phyloP scores from a whole-genome alignment of 2,888 invertebrate genomes.

The Oscheius onirici region DNA sequence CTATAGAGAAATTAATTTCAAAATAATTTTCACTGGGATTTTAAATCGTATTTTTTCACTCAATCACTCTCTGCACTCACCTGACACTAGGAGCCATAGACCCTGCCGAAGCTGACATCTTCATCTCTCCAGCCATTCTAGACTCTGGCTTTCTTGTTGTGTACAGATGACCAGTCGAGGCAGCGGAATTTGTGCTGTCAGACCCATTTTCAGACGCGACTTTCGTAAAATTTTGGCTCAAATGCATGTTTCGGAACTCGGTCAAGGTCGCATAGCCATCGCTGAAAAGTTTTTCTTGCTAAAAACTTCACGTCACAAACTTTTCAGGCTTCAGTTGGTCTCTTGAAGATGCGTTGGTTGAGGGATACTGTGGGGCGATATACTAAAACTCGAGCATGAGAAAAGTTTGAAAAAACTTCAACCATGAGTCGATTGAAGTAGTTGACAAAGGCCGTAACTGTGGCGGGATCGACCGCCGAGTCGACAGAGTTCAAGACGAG shows the following conservation, averaged over 20 bases:
- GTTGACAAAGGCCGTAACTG: neutral
- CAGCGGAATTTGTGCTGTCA: conserved; percentile 2
- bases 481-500: conserved; percentile 6
- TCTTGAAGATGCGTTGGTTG: conserved; percentile 6
- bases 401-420: neutral
- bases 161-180: conserved; percentile 19
- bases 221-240: neutral
- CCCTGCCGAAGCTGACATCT: neutral
- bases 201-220: conserved; percentile 6
- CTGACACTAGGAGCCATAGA: conserved; percentile 7
- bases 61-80: neutral
- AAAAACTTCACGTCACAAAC: neutral
- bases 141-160: neutral
- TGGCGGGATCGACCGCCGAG: neutral
- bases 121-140: neutral
- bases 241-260: conserved; percentile 18
- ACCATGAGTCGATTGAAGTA: conserved; percentile 25
- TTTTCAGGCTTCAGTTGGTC: conserved; percentile 11
- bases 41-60: too few relatives aligned
- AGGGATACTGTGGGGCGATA: conserved; percentile 27
- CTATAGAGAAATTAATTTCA: too few relatives aligned
- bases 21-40: too few relatives aligned
- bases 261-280: conserved; percentile 32
- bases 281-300: conserved; percentile 1
- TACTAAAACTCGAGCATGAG: conserved; percentile 1